Evolutionary conservation across 2,888 invertebrate species (phyloP).

Genomic region (Brachyptera risi): DNA sequence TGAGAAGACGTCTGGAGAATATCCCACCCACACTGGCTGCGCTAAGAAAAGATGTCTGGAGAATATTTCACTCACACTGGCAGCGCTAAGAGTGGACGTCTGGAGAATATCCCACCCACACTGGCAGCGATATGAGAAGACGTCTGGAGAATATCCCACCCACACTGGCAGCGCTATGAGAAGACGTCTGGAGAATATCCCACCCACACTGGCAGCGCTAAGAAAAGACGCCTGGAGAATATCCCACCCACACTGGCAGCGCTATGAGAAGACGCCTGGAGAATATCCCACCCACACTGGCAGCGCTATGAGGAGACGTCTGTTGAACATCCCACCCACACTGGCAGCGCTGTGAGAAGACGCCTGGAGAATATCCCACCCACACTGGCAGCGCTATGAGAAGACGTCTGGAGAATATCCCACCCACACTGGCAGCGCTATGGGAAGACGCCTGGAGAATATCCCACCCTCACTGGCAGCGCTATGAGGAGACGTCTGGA

Average conservation of each 20-base stretch:
- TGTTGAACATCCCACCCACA: not conserved
- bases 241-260: not conserved
- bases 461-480: not conserved
- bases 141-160: not conserved
- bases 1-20: not conserved
- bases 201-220: not conserved
- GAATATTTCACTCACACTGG: not conserved
- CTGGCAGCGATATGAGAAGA: not conserved
- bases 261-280: not conserved
- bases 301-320: not conserved
- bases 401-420: not conserved
- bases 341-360: not conserved
- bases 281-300: not conserved
- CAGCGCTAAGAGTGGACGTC: not conserved
- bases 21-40: not conserved
- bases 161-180: not conserved
- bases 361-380: not conserved
- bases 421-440: not conserved
- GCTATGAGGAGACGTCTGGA: not conserved
- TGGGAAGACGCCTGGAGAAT: not conserved
- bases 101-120: not conserved
- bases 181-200: not conserved
- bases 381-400: not conserved
- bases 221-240: not conserved
- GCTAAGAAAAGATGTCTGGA: not conserved